phyloP scores from a whole-genome alignment of 2,888 invertebrate genomes.

The Cataglyphis livida region DNA sequence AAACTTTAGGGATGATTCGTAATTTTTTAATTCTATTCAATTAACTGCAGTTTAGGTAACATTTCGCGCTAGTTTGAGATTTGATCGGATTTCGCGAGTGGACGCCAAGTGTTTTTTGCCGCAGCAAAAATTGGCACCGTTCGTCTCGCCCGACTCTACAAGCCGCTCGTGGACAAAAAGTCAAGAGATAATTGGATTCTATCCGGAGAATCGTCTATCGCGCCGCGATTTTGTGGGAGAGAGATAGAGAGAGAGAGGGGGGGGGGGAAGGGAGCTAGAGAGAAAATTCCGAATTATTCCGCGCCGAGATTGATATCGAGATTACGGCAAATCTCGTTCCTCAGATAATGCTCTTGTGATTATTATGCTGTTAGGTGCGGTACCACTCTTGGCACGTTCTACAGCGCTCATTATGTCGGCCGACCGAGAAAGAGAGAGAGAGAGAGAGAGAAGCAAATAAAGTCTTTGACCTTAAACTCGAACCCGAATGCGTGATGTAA shows the following conservation, averaged over 20 bases:
- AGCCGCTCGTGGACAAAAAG: constrained; percentile 30
- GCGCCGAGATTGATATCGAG: background rate
- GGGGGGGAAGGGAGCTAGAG: too few relatives aligned
- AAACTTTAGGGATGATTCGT: background rate
- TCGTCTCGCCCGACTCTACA: background rate
- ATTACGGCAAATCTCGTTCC: constrained; percentile 34
- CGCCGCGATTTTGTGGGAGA: background rate
- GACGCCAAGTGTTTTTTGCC: constrained; percentile 34
- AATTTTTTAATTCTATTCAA: constrained; percentile 27
- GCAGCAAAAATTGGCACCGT: constrained; percentile 40
- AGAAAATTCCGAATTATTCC: constrained; percentile 24
- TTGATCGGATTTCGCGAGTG: constrained; percentile 3
- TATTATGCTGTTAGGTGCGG: constrained; percentile 8
- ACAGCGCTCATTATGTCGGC: constrained; percentile 19
- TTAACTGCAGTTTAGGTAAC: constrained; percentile 23
- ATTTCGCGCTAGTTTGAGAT: constrained; percentile 4
- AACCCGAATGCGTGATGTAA: constrained; percentile 37
- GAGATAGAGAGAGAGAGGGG: too few relatives aligned
- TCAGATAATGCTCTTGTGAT: constrained; percentile 29
- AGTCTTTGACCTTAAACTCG: constrained; percentile 53
- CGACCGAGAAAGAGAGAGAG: constrained; percentile 10
- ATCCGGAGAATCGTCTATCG: constrained; percentile 31
- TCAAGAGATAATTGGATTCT: constrained; percentile 39
- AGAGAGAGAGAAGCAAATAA: constrained; percentile 34
- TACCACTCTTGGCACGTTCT: constrained; percentile 17